Evolutionary conservation across 1,140 invertebrate species (phyloP).

Genomic region (Megalopta genalis): DNA sequence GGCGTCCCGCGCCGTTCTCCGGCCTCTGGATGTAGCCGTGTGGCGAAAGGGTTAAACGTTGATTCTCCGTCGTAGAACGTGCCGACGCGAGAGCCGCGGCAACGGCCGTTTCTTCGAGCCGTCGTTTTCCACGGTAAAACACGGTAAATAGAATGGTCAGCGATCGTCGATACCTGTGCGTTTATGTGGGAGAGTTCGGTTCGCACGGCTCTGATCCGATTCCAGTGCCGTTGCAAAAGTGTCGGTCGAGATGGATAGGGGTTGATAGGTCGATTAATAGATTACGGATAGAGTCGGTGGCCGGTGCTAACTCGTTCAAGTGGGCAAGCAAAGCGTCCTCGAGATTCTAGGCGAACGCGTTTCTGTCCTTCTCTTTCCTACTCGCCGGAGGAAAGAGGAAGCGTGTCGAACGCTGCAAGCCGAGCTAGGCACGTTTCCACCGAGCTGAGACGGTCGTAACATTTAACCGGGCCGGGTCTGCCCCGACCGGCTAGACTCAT

Average conservation of each 20-base stretch:
- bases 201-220: slow-evolving; percentile 50
- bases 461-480: slow-evolving; percentile 59
- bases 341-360: slow-evolving; percentile 38
- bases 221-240: slow-evolving; percentile 11
- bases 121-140: neutral
- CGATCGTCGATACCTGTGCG: neutral
- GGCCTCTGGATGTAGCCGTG: too few species aligned
- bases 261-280: slow-evolving; percentile 17
- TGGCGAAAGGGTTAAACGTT: too few species aligned
- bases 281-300: neutral
- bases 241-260: slow-evolving; percentile 11
- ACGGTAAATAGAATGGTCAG: neutral
- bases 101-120: neutral
- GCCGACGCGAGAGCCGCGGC: neutral
- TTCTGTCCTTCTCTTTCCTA: slow-evolving; percentile 50
- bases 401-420: slow-evolving; percentile 54
- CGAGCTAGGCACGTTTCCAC: slow-evolving; percentile 8
- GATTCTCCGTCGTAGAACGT: neutral
- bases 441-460: slow-evolving; percentile 71
- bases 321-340: slow-evolving; percentile 55
- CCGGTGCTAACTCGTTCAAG: slow-evolving; percentile 12
- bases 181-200: slow-evolving; percentile 23
- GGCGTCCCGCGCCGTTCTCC: too few species aligned
- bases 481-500: slow-evolving; percentile 47
- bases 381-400: slow-evolving; percentile 58